phyloP scores from a whole-genome alignment of 1,140 invertebrate genomes.

The Drosophila dunni region DNA sequence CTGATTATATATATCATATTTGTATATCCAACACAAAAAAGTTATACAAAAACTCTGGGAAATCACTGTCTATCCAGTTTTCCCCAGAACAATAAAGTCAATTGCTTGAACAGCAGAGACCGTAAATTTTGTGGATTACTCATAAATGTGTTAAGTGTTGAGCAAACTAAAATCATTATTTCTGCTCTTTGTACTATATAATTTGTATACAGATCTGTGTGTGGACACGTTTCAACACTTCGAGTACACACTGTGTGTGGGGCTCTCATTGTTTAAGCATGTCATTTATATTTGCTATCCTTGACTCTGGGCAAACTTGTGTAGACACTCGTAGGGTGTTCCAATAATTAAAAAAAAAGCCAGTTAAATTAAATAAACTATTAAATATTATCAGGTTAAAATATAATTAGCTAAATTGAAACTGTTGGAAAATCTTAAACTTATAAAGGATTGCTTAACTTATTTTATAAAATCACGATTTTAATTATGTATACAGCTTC shows the following conservation, averaged over 20 bases:
- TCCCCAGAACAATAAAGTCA: conserved; percentile 5
- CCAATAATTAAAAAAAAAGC: too few species aligned
- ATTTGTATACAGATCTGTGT: not conserved
- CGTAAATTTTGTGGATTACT: conserved; percentile 26
- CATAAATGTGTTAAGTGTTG: conserved; percentile 30
- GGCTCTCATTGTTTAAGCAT: not conserved
- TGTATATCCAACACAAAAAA: too few species aligned
- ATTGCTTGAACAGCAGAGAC: conserved; percentile 5
- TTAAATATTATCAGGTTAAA: too few species aligned
- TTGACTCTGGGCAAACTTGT: not conserved
- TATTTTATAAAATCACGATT: too few species aligned
- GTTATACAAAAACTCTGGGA: not conserved
- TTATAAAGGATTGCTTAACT: too few species aligned
- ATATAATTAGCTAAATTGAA: too few species aligned
- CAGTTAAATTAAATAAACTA: too few species aligned
- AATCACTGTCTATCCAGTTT: not conserved
- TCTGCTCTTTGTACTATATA: not conserved
- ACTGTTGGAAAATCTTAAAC: too few species aligned
- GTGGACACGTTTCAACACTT: not conserved
- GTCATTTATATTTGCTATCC: conserved; percentile 1
- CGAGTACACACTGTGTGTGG: not conserved
- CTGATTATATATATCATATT: too few species aligned
- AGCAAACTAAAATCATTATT: not conserved
- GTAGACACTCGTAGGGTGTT: too few species aligned
- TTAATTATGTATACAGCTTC: too few species aligned